These are phyloP conservation scores for Drosophila subobscura DNA, from an alignment of 1,140 invertebrate species.

Conservation along the genomic window DNA sequence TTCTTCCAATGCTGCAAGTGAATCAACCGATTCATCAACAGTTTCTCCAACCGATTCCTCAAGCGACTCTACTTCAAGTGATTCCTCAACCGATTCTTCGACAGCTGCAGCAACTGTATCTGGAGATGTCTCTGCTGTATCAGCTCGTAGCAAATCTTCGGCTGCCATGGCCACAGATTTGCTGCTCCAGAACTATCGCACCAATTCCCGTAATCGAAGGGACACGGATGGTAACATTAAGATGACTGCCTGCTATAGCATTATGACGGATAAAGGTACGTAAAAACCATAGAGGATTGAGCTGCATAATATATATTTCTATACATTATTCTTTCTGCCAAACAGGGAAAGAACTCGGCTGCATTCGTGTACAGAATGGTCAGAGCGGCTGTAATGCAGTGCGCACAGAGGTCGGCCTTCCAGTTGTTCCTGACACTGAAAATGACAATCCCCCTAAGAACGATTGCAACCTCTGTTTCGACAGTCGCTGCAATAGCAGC, in stretches of 20 bases:
- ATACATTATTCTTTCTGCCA: background rate
- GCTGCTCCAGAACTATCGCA: slow-evolving; percentile 51
- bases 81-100: background rate
- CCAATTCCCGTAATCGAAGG: slow-evolving; percentile 14
- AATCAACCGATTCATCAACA: background rate
- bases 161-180: slow-evolving; percentile 50
- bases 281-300: background rate
- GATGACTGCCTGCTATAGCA: slow-evolving; percentile 62
- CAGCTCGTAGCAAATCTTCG: slow-evolving; percentile 26
- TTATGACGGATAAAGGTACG: slow-evolving; percentile 50
- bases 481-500: slow-evolving; percentile 65
- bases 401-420: slow-evolving; percentile 1
- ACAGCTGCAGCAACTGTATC: background rate
- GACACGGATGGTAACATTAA: slow-evolving; percentile 12
- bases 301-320: background rate
- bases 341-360: slow-evolving; percentile 56
- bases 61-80: slow-evolving; percentile 1
- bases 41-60: slow-evolving; percentile 1
- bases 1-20: too few relatives aligned
- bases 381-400: slow-evolving; percentile 58
- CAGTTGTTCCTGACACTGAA: background rate
- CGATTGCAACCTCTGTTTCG: slow-evolving; percentile 55
- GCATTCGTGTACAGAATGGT: slow-evolving; percentile 41
- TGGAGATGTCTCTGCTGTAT: background rate
- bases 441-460: slow-evolving; percentile 20